Base-by-base conservation (phyloP, 2,888 invertebrate genomes). In the Platerodrilus igneus region DNA sequence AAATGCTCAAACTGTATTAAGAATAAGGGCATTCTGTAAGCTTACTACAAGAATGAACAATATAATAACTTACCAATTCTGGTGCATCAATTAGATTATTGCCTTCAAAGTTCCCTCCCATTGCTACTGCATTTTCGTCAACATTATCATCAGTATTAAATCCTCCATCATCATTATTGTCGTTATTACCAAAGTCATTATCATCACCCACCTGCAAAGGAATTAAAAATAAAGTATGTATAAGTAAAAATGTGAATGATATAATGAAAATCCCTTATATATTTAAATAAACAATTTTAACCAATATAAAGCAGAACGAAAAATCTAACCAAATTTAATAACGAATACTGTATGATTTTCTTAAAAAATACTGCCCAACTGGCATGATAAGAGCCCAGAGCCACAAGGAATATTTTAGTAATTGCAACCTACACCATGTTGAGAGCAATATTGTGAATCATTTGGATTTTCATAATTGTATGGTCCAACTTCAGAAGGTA, bases 61-160 rank as follows among this genome's bases (percentile, higher is more conserved):
- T 52, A 64, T 9, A 44, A 11, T 4, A 29, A 17, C 21, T 41
- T 28, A 77, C 77, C 67, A 76, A 76, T 43, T 76, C 76, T 0
- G 86, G 86, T 2, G 79, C 78, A 26, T 79, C 77, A 6, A 84
- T 72, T 63, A 83, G 74, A 56, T 83, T 75, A 3, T 72, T 70
- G 1, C 73, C 73, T 18, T 68, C 68, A 50, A 69, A 65, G 36
- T 60, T 52, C 10, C 50, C 55, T 34, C 56, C 54, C 1, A 53
- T 47, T 4, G 40, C 37, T 11, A 28, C 69, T 0, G 64, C 67
- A 7, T 72, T 62, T 8, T 69, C 71, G 23, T 67, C 70, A n/a
- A n/a, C n/a, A n/a, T n/a, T n/a, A n/a, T n/a, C n/a, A n/a, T n/a
- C n/a, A n/a, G n/a, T n/a, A 1, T 48, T 47, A 19, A 41, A 45